Evolutionary conservation across 2,113 vertebrate genomes (phyloP).

Genomic region (Ellobius talpinus): DNA sequence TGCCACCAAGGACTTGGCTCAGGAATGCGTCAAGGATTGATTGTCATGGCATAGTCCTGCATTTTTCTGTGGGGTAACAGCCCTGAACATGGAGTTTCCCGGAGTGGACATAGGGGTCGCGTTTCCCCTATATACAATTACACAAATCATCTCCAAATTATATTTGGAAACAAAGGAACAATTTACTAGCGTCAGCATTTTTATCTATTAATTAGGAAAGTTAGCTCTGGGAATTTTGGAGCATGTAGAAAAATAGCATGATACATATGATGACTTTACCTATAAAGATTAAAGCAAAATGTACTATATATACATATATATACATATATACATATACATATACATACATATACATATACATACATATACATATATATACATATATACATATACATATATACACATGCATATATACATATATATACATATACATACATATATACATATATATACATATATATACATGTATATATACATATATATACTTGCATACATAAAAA

Average conservation of each 20-base stretch:
- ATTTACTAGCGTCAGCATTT: not conserved
- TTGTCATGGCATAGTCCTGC: not conserved
- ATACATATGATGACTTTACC: not conserved
- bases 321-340: not conserved
- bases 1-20: not conserved
- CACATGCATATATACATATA: too few species aligned
- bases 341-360: not conserved
- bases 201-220: not conserved
- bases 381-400: not conserved
- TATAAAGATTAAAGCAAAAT: not conserved
- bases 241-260: not conserved
- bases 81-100: not conserved
- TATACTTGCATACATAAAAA: too few species aligned
- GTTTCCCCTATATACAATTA: not conserved
- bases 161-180: constrained; percentile 13
- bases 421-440: too few species aligned
- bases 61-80: not conserved
- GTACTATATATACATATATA: not conserved
- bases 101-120: not conserved
- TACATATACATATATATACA: too few species aligned
- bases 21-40: not conserved
- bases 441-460: not conserved
- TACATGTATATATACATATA: not conserved
- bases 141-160: constrained; percentile 3
- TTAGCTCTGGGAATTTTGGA: constrained; percentile 22